phyloP scores from a whole-genome alignment of 2,888 invertebrate genomes.

The Zonitis immaculata region DNA sequence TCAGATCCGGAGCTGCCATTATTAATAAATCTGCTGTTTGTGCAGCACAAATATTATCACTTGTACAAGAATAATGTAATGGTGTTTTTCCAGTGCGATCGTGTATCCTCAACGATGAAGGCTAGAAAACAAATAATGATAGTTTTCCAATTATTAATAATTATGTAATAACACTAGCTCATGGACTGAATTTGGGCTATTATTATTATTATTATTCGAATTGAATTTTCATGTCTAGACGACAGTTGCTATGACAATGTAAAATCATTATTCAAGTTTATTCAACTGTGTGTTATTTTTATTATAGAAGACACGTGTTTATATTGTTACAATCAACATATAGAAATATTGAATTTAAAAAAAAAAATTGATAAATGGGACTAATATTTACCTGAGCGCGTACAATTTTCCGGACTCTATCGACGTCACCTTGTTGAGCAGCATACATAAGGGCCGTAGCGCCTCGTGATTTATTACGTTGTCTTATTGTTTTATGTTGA shows the following conservation, averaged over 20 bases:
- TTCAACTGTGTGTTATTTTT: slow-evolving; percentile 21
- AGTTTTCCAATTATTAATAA: too few species aligned
- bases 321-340: too few species aligned
- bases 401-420: slow-evolving; percentile 68
- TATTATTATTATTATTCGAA: neutral
- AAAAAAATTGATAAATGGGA: too few species aligned
- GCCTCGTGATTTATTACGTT: slow-evolving; percentile 40
- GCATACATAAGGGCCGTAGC: slow-evolving; percentile 88
- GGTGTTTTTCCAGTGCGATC: slow-evolving; percentile 83
- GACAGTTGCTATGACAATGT: slow-evolving; percentile 39
- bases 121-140: too few species aligned
- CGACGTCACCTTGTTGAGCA: slow-evolving; percentile 81
- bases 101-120: slow-evolving; percentile 60
- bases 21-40: slow-evolving; percentile 66
- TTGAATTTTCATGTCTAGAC: slow-evolving; percentile 7
- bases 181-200: neutral
- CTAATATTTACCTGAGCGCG: slow-evolving; percentile 66
- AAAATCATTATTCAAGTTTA: slow-evolving; percentile 34
- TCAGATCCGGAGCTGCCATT: slow-evolving; percentile 79
- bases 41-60: slow-evolving; percentile 52
- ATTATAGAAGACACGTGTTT: too few species aligned
- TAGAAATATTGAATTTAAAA: too few species aligned
- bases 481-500: slow-evolving; percentile 1
- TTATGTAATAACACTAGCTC: too few species aligned
- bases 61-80: slow-evolving; percentile 80